Percentiles rank a stretch among this genome's conserved stretches.
Conservation (phyloP, 2,888 invertebrate species). For the Patella pellucida region DNA sequence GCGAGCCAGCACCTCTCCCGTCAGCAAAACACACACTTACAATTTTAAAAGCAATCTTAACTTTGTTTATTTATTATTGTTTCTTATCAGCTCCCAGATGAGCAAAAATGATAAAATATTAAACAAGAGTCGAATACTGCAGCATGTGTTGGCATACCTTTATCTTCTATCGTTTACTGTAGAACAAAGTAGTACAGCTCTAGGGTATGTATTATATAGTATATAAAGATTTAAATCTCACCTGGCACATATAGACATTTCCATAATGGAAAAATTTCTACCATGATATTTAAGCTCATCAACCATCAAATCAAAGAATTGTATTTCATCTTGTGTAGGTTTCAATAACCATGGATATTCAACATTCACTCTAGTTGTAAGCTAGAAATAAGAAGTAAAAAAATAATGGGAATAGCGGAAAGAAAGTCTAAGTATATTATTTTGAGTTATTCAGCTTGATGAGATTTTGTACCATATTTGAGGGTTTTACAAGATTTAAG, state of each 20-base stretch:
- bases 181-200: too few species aligned
- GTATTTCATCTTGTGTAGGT: constrained; percentile 30
- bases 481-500: too few species aligned
- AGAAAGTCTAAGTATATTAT: not conserved
- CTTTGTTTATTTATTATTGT: too few species aligned
- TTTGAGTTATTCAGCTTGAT: not conserved
- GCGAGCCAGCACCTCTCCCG: too few species aligned
- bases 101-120: too few species aligned
- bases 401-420: constrained; percentile 1
- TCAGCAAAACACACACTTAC: too few species aligned
- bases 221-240: constrained; percentile 67
- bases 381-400: constrained; percentile 60
- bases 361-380: constrained; percentile 76
- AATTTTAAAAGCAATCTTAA: too few species aligned
- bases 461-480: not conserved
- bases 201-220: too few species aligned
- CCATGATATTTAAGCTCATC: constrained; percentile 75
- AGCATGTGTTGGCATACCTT: too few species aligned
- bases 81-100: too few species aligned
- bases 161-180: too few species aligned
- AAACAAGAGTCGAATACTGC: too few species aligned
- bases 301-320: constrained; percentile 80
- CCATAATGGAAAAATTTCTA: constrained; percentile 88
- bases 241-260: constrained; percentile 89
- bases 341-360: constrained; percentile 56